Evolutionary conservation across 2,113 vertebrate genomes (phyloP), one percentile per base, ranked within the genome.

Genomic region (Ciconia boyciana): DNA sequence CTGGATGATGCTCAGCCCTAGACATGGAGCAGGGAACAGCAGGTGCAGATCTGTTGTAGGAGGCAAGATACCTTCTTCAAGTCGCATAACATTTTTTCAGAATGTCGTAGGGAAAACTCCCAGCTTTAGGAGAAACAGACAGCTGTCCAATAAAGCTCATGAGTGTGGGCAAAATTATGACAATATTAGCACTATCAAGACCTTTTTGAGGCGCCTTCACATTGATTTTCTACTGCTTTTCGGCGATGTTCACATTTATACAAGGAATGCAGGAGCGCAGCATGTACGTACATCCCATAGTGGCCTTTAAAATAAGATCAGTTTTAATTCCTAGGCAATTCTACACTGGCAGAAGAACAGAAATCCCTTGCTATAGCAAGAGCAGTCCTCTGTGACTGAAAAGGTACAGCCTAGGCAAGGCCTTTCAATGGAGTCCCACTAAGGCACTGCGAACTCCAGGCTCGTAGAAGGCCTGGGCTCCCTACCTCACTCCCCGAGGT

Each of bases 1-100:
- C 91, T 80, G 91, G 81, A 24, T 80, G 76, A 49, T 68, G 57
- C 87, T 54, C 44, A 82, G 82, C 81, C 71, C 36, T 24, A 89
- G 83, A 36, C 62, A 8, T 3, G 64, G 68, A 86, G 60, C 78
- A 57, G 76, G 49, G 52, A 94, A 87, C 55, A 93, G 87, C 71
- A 93, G 83, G 82, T 72, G 83, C 66, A 49, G 62, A 89, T 82
- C 77, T 93, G 48, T 48, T 64, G 44, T 54, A 49, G 68, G 65
- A 88, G 78, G 75, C 72, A 87, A 48, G 81, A 71, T 19, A 79
- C 51, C 60, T 69, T 39, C 72, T 81, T 76, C 69, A 32, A 5
- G 17, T 46, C 10, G 1, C 32, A 10, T 12, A 16, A 58, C 25
- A 9, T n/a, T 61, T 86, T 68, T 46, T 83, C 82, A 83, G 52